Evolutionary conservation across 2,888 invertebrate genomes (phyloP), one percentile per base, ranked within the genome.

Genomic region (Heliconius charithonia): DNA sequence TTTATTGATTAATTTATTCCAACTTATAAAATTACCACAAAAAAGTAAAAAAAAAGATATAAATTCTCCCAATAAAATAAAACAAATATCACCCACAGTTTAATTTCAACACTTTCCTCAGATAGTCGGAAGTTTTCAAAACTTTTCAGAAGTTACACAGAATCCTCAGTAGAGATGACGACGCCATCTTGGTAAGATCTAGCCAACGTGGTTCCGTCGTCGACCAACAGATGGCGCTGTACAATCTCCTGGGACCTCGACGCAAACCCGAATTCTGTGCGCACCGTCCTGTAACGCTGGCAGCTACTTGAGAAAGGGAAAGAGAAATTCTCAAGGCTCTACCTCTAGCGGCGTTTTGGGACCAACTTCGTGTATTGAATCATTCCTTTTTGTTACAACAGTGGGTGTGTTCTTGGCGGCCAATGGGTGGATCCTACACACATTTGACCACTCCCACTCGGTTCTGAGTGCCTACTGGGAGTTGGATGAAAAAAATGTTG

Each of bases 381-480:
- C 87, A 83, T 90, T 92, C 91, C 89, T 93, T 94, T 92, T 92
- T 92, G 89, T 89, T 85, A 87, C 84, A 83, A 83, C 77, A 83
- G 89, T 92, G 90, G 95, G 95, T 89, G 94, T 93, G 88, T 89
- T 85, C 84, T 79, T 72, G 80, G 81, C 88, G 83, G 84, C 94
- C 93, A 94, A 93, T 95, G 89, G 92, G 92, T 90, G 90, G 87
- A 89, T 89, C 88, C 87, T 86, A 81, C 77, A 76, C 80, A 83
- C 81, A 81, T 78, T 81, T 84, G 89, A 88, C 91, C 93, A 93
- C 94, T 87, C 94, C 94, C 89, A 94, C 89, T 88, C 87, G 87
- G 91, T 93, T 93, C 90, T 89, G 89, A 87, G 91, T 95, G 94
- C 95, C 95, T 95, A 95, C 95, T 85, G 95, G 95, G 95, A 94